Evolutionary conservation across 2,113 vertebrate species (phyloP).

Genomic region (Notechis scutatus): DNA sequence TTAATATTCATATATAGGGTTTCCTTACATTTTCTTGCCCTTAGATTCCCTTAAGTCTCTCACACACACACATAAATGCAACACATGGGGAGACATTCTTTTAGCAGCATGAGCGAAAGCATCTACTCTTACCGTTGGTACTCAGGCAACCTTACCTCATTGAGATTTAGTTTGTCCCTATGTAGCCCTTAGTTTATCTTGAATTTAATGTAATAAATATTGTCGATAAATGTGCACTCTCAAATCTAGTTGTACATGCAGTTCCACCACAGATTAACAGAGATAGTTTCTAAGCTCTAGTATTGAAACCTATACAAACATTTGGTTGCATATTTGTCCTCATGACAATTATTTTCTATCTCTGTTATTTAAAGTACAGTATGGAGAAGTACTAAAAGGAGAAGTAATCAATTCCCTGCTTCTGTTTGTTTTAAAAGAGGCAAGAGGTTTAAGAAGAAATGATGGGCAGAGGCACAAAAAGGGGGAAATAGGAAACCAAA

Average conservation of each 20-base stretch:
- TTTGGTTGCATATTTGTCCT: neutral
- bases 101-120: conserved; percentile 23
- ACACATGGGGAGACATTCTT: conserved; percentile 34
- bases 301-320: neutral
- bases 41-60: neutral
- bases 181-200: neutral
- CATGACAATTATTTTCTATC: neutral
- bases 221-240: neutral
- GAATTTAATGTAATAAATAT: neutral
- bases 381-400: neutral
- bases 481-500: neutral
- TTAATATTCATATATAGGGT: neutral
- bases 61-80: neutral
- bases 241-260: neutral
- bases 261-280: neutral
- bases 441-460: neutral
- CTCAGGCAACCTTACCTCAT: neutral
- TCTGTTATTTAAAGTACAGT: neutral
- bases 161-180: neutral
- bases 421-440: neutral
- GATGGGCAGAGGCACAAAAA: neutral
- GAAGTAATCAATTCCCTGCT: neutral
- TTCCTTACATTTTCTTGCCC: neutral
- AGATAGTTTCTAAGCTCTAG: neutral
- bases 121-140: neutral